Evolutionary conservation across 2,888 invertebrate species (phyloP).

Genomic region (Xestia xanthographa): DNA sequence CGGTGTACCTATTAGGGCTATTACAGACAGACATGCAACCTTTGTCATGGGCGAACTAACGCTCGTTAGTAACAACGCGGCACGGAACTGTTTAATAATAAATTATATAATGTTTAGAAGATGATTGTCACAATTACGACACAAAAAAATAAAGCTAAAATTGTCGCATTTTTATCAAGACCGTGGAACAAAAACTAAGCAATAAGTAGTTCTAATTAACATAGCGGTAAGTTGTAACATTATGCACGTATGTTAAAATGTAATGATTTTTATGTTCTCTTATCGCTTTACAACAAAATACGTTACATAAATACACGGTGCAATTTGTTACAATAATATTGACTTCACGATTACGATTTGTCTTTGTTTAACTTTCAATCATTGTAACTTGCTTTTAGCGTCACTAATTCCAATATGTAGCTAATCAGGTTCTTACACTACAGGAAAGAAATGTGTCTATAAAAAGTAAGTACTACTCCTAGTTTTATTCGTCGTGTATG

Average conservation of each 20-base stretch:
- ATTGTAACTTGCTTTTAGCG: neutral
- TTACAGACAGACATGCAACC: neutral
- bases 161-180: constrained; percentile 28
- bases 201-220: constrained; percentile 20
- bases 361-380: constrained; percentile 5
- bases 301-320: neutral
- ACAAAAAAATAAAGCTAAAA: constrained; percentile 22
- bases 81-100: constrained; percentile 28
- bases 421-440: neutral
- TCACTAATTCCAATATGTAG: neutral
- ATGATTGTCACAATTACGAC: constrained; percentile 24
- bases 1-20: neutral
- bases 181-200: constrained; percentile 8
- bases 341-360: neutral
- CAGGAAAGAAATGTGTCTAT: neutral
- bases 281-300: neutral
- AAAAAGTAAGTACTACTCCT: neutral
- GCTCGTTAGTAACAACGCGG: neutral
- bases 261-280: neutral
- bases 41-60: neutral
- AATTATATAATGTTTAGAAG: constrained; percentile 32
- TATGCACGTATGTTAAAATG: constrained; percentile 10
- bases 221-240: constrained; percentile 23
- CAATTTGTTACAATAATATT: neutral
- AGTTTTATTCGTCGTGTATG: neutral